Percentiles rank a stretch among this genome's conserved stretches.
These are phyloP conservation scores for Rhynchomys soricoides DNA, from an alignment of 2,113 vertebrate genomes.

Conservation along the genomic window DNA sequence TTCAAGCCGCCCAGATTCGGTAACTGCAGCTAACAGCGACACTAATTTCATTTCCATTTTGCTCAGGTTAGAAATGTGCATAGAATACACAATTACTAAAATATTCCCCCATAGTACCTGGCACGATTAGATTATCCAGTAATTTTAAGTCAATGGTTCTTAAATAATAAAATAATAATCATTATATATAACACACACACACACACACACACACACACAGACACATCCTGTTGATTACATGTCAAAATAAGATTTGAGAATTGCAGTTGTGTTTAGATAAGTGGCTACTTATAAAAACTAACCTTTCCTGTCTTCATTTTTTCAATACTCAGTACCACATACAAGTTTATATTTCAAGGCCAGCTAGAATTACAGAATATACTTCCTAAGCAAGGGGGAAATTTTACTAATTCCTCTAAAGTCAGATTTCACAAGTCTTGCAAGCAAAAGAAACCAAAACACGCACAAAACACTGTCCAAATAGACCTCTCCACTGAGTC, in stretches of 20 bases:
- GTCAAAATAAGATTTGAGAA: conserved; percentile 24
- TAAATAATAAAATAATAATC: conserved; percentile 59
- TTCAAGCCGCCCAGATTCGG: background rate
- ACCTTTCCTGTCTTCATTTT: conserved; percentile 23
- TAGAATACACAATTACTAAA: background rate
- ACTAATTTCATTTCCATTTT: conserved; percentile 8
- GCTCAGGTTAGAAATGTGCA: background rate
- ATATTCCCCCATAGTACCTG: background rate
- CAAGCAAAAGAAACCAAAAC: background rate
- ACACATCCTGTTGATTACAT: background rate
- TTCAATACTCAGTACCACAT: background rate
- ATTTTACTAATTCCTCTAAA: background rate
- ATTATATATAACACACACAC: too few relatives aligned
- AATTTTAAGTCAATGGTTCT: conserved; percentile 37
- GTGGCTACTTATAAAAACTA: conserved; percentile 1
- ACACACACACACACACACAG: too few relatives aligned
- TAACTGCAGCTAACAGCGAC: conserved; percentile 11
- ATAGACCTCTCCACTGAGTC: background rate
- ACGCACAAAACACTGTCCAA: background rate
- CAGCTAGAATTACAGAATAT: background rate
- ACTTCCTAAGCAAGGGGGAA: conserved; percentile 1
- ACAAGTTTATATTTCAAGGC: background rate
- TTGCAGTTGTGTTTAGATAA: background rate
- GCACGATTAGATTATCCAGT: background rate
- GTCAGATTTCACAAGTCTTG: background rate